Conservation (phyloP, 2,113 vertebrate genomes). For the Lagopus muta region DNA sequence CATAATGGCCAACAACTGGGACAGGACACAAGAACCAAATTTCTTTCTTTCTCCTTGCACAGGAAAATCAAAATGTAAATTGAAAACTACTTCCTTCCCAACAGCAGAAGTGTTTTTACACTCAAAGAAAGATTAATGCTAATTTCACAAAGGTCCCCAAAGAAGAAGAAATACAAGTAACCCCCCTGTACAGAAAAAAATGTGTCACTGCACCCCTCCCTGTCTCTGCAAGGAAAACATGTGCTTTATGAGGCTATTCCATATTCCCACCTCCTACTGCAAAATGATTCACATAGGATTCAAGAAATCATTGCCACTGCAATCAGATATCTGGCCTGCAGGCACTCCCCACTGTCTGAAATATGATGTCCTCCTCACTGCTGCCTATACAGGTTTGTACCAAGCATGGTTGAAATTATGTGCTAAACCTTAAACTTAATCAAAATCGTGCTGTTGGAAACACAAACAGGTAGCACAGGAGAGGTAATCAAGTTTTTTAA, state of each 20-base stretch:
- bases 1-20: background rate
- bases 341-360: background rate
- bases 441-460: background rate
- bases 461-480: accelerated
- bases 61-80: background rate
- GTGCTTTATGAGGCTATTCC: background rate
- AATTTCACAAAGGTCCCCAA: background rate
- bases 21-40: background rate
- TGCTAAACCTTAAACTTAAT: background rate
- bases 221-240: background rate
- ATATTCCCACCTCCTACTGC: background rate
- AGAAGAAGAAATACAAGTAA: background rate
- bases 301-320: background rate
- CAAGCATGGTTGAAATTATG: background rate
- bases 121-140: background rate
- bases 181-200: background rate
- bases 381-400: background rate
- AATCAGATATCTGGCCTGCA: background rate
- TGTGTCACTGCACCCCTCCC: background rate
- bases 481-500: background rate
- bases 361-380: background rate
- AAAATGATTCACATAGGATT: background rate
- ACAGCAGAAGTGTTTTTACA: background rate
- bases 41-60: background rate
- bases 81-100: background rate